Evolutionary conservation across 2,113 vertebrate species (phyloP), one percentile per base, ranked within the genome.

Genomic region (Athene cunicularia): DNA sequence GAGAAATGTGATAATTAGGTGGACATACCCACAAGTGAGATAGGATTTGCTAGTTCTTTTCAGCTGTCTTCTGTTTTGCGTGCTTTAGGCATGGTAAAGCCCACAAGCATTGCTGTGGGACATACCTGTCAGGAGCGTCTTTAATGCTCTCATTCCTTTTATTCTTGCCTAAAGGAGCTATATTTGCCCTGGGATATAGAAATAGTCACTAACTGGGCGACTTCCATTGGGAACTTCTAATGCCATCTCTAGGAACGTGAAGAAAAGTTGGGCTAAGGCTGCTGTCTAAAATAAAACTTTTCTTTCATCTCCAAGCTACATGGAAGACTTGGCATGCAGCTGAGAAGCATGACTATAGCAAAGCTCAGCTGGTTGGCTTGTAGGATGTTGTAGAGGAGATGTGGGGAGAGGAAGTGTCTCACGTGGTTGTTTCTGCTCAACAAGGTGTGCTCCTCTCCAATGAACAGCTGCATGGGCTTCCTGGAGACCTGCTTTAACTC

Each of bases 391-490:
- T 27, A 63, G 58, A 76, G 24, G 30, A 68, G 35, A 64, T 70
- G 33, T n/a, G 14, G 49, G 55, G 41, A 79, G 35, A 67, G 13
- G 32, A 59, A 52, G 43, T 0, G 0, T 76, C 74, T 86, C 27
- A 28, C 2, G 2, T 14, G 11, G 19, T 70, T 17, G 8, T 52
- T 90, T 75, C 58, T 85, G 28, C 75, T 82, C 33, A 24, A 21
- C 52, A 60, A 56, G 67, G 47, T 3, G 3, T 86, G n/a, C 19
- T 45, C 19, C 4, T 9, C n/a, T 67, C 12, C 8, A 10, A 0
- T 19, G 16, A 1, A 4, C 0, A 0, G 26, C 55, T 86, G 12
- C 2, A 4, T 20, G 16, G 72, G 16, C 21, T 56, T 80, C 35
- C 67, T 58, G 37, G 53, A 83, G 67, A 35, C 10, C 45, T 82